Base-by-base conservation (phyloP, 2,113 vertebrate genomes). In the Mustelus asterias region DNA sequence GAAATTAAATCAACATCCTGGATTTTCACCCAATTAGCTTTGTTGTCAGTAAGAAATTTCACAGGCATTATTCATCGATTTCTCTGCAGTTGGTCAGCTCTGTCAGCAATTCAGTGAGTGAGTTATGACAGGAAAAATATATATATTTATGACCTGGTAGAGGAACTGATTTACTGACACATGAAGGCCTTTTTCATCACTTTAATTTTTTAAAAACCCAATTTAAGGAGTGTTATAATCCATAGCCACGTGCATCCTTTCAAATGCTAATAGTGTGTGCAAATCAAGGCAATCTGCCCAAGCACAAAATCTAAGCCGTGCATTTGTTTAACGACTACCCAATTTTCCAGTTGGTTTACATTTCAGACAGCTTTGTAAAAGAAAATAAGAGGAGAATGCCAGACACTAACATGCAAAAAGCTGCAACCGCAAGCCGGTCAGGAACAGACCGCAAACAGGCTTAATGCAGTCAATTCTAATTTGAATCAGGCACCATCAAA, bases 401-500 rank as follows among this genome's bases (percentile, higher is more conserved):
- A 95, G 94, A 6, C 94, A 48, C 72, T 72, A 95, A 95, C 18
- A 22, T 72, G 67, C 37, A 95, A 95, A 72, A 72, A 65, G 69
- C 67, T 72, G 41, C 3, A 72, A 72, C 94, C 94, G 29, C 67
- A 76, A 95, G 65, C 18, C n/a, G 37, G 92, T 69, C 37, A 44
- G 92, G 20, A 44, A 9, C 92, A 94, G 22, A 95, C 94, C 37
- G 26, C 94, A 95, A 72, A 41, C 33, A 95, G 48, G 67, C 69
- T 95, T 95, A 95, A 70, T 72, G 94, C 44, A 54, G 69, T 95
- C 94, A 95, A 44, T 95, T 70, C 94, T 72, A 44, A 95, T 95
- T 95, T 72, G 67, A 29, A 26, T 72, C 67, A 54, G 44, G 94
- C 69, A 4, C 69, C 65, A 18, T 24, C 3, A 44, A 72, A 95